Evolutionary conservation across 2,113 vertebrate genomes (phyloP).

Genomic region (Triplophysa tibetana): DNA sequence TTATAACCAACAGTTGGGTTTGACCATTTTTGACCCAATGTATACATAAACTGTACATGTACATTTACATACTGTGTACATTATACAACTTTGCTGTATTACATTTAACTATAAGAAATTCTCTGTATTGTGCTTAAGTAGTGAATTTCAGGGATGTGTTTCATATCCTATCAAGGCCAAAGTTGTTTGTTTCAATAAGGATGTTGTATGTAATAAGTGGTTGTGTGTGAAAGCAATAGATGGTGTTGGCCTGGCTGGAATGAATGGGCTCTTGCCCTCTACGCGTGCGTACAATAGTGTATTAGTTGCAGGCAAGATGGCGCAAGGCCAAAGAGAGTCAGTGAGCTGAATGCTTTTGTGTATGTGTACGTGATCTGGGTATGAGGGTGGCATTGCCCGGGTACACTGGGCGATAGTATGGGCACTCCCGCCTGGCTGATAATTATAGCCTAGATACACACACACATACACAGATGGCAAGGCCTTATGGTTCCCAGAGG

Average conservation of each 20-base stretch:
- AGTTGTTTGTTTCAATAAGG: neutral
- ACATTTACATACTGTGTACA: no score
- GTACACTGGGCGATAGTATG: constrained; percentile 21
- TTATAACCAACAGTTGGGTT: no score
- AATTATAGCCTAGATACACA: constrained; percentile 45
- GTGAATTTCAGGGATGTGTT: neutral
- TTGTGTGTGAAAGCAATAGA: neutral
- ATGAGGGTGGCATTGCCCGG: constrained; percentile 29
- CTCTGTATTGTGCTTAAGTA: no score
- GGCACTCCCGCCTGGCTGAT: constrained; percentile 44
- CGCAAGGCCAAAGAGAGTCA: constrained; percentile 29
- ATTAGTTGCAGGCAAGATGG: constrained; percentile 21
- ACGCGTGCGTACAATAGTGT: constrained; percentile 11
- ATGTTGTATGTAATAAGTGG: neutral
- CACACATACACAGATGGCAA: constrained; percentile 40
- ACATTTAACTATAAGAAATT: no score
- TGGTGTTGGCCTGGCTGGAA: neutral
- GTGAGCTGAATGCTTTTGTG: constrained; percentile 30
- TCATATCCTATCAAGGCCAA: neutral
- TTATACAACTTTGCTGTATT: no score
- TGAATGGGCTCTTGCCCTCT: neutral
- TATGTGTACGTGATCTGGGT: constrained; percentile 24
- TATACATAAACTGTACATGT: no score
- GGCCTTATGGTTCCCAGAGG: constrained; percentile 29
- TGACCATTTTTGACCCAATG: no score